phyloP scores from a whole-genome alignment of 2,888 invertebrate species.

The Autographa pulchrina region DNA sequence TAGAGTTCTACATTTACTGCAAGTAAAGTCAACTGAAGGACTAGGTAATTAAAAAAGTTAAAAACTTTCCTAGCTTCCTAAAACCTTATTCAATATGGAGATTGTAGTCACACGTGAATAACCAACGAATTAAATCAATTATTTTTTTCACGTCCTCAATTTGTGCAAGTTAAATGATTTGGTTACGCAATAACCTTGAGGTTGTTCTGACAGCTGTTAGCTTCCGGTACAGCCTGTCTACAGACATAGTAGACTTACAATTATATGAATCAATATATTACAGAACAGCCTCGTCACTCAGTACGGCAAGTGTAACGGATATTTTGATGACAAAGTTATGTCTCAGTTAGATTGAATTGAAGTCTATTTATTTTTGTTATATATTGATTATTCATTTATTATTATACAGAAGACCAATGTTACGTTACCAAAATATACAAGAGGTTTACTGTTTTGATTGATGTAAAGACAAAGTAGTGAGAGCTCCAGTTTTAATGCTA shows the following conservation, averaged over 20 bases:
- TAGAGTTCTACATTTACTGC: neutral
- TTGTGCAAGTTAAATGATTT: slow-evolving; percentile 74
- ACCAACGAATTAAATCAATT: slow-evolving; percentile 69
- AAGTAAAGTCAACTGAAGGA: neutral
- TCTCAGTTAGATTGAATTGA: neutral
- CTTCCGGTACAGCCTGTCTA: slow-evolving; percentile 70
- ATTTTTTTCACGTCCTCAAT: slow-evolving; percentile 75
- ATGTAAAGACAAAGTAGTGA: neutral
- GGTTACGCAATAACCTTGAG: slow-evolving; percentile 78
- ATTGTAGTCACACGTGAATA: slow-evolving; percentile 73
- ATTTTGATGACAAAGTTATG: neutral
- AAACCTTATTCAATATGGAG: slow-evolving; percentile 44
- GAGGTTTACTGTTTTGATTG: no score
- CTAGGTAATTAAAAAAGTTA: neutral
- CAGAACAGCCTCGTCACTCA: slow-evolving; percentile 31
- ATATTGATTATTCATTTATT: no score
- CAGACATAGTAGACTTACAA: slow-evolving; percentile 33
- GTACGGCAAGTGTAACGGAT: neutral
- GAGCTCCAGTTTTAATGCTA: neutral
- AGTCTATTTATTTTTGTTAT: neutral
- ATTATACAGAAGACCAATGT: no score
- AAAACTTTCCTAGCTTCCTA: slow-evolving; percentile 37
- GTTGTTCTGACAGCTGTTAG: slow-evolving; percentile 63
- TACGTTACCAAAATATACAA: no score
- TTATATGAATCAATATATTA: slow-evolving; percentile 34